A percentile compares a stretch with the other conserved stretches of the same genome.
Evolutionary conservation across 2,797 vertebrate genomes (phyloP).

Genomic region (Sebastiscus tertius): DNA sequence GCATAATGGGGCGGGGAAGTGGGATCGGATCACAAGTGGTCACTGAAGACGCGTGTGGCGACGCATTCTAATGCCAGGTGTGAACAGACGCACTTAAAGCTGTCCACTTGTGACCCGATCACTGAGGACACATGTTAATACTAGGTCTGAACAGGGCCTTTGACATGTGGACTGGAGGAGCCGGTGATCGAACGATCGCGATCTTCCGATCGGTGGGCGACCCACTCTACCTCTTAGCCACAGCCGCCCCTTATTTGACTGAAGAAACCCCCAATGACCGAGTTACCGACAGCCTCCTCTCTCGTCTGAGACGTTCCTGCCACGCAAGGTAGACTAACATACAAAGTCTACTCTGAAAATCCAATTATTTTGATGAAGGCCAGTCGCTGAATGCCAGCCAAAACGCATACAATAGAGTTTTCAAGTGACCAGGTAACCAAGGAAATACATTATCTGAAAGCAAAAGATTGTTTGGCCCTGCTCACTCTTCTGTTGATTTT

Average conservation of each 20-base stretch:
- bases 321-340: not conserved
- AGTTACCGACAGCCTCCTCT: not conserved
- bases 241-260: not conserved
- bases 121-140: too few relatives aligned
- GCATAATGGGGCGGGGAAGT: too few relatives aligned
- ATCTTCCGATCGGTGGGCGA: too few relatives aligned
- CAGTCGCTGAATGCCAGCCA: not conserved
- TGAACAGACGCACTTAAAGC: too few relatives aligned
- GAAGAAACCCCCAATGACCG: not conserved
- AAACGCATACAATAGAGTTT: not conserved
- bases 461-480: not conserved
- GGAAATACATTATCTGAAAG: not conserved
- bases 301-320: not conserved
- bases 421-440: not conserved
- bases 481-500: not conserved
- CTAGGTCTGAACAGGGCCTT: too few relatives aligned
- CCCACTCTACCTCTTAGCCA: too few relatives aligned
- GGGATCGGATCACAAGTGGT: too few relatives aligned
- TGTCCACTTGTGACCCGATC: too few relatives aligned
- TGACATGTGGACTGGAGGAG: too few relatives aligned
- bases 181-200: too few relatives aligned
- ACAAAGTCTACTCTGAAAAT: not conserved
- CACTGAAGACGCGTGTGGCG: too few relatives aligned
- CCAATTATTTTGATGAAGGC: not conserved
- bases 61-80: too few relatives aligned